phyloP scores from a whole-genome alignment of 2,113 vertebrate species.

The Fulmarus glacialis region DNA sequence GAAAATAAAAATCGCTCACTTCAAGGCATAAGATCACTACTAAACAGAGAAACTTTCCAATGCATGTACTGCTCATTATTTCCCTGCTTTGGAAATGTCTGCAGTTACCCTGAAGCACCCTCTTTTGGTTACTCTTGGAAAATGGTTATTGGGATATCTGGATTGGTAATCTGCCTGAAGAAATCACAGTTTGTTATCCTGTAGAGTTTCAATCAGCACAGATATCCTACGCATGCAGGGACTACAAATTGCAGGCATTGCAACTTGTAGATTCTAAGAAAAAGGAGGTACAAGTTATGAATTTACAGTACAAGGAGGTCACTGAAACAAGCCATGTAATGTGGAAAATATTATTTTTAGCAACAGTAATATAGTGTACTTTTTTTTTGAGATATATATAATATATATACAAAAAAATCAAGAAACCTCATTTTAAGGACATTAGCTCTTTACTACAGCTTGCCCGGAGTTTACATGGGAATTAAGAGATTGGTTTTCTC shows the following conservation, averaged over 20 bases:
- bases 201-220: background rate
- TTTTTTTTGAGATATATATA: too few relatives aligned
- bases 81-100: background rate
- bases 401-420: background rate
- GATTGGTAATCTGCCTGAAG: background rate
- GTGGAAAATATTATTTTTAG: background rate
- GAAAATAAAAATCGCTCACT: background rate
- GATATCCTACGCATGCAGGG: background rate
- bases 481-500: background rate
- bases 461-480: background rate
- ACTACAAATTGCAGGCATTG: background rate
- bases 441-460: background rate
- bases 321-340: background rate
- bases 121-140: background rate
- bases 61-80: background rate
- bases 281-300: background rate
- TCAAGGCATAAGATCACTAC: background rate
- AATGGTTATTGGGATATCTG: background rate
- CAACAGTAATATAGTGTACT: background rate
- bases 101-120: background rate
- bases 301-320: background rate
- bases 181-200: background rate
- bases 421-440: background rate
- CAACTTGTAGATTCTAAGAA: background rate
- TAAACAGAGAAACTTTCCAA: background rate